Evolutionary conservation across 1,140 invertebrate genomes (phyloP), one percentile per base, ranked within the genome.

Genomic region (Acyrthosiphon pisum): DNA sequence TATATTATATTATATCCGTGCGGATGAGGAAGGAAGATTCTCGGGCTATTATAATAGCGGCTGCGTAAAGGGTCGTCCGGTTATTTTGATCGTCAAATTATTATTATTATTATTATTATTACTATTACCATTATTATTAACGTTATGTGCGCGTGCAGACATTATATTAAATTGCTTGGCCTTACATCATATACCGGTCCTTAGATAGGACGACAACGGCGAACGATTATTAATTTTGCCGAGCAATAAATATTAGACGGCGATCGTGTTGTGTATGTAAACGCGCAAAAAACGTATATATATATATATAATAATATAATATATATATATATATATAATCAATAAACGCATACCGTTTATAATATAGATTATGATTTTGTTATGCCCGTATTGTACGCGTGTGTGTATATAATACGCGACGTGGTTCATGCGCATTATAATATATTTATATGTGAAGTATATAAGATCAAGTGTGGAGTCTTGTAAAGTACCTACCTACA

Each of bases 21-120:
- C n/a, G 60, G 30, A 76, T n/a, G 60, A 76, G n/a, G 60, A 76
- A 76, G 60, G 30, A 76, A 76, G 60, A 76, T 76, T 76, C 60
- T 76, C 60, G 14, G 60, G 60, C n/a, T 76, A 76, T 76, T 76
- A 76, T 76, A 76, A 76, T 76, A n/a, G 60, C n/a, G n/a, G 48
- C 48, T 50, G 14, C 48, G 60, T 76, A 76, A 23, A 76, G 60
- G 60, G 60, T 76, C 60, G n/a, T 76, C 60, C 60, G 60, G 30
- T n/a, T 68, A 68, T 76, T 76, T 76, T 30, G n/a, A n/a, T 76
- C 60, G n/a, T 76, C 60, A 76, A 76, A 35, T 76, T 76, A 76
- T 76, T 76, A 76, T 76, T 68, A 60, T 60, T 60, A 60, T 60
- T 68, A 76, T 76, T 76, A 76, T 76, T 76, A 68, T 68, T 56